phyloP scores from a whole-genome alignment of 2,888 invertebrate genomes.

The Pristionchus mayeri region DNA sequence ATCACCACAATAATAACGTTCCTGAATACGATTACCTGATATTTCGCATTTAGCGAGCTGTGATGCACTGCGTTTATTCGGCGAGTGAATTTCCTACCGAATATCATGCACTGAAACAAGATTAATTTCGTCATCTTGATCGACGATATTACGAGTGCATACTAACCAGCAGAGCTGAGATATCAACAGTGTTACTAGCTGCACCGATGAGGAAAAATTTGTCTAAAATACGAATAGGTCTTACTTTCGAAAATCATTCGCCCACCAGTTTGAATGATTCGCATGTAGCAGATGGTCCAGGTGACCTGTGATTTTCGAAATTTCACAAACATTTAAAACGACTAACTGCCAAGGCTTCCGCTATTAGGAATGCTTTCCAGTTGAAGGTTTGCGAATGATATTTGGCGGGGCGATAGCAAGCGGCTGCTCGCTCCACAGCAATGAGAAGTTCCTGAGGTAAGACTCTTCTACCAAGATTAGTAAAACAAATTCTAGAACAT shows the following conservation, averaged over 20 bases:
- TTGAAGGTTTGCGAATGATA: not conserved
- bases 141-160: no score
- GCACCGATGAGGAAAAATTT: constrained; percentile 9
- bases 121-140: no score
- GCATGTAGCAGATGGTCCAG: constrained; percentile 3
- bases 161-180: not conserved
- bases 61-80: not conserved
- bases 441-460: not conserved
- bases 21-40: no score
- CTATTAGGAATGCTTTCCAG: not conserved
- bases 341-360: not conserved
- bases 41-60: not conserved
- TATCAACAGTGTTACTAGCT: not conserved
- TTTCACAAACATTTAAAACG: no score
- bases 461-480: no score
- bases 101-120: constrained; percentile 39
- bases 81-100: not conserved
- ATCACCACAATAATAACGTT: no score
- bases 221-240: not conserved
- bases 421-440: not conserved
- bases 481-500: no score
- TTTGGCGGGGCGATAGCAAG: not conserved
- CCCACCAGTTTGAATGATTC: not conserved
- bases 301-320: not conserved
- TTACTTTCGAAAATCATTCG: no score